These are phyloP conservation scores for Cirrhinus molitorella DNA, from an alignment of 2,797 vertebrate species.

Conservation along the genomic window DNA sequence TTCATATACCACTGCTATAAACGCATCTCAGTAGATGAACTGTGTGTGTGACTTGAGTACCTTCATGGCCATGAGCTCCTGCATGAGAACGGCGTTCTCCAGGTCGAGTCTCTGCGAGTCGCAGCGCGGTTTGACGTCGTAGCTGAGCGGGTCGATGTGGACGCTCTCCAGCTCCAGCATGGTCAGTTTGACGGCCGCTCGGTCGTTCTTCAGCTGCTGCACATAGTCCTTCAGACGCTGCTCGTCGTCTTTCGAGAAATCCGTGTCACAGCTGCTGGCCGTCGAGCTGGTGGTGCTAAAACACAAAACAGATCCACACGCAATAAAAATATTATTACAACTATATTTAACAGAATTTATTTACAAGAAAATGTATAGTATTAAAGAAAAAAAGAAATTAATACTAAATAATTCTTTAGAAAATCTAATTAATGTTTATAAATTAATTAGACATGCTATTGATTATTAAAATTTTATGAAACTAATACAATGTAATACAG, in stretches of 20 bases:
- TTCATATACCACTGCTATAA: too few relatives aligned
- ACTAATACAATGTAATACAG: too few relatives aligned
- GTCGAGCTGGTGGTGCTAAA: conserved; percentile 89
- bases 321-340: too few relatives aligned
- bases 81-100: conserved; percentile 90
- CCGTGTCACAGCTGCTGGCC: conserved; percentile 87
- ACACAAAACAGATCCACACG: too few relatives aligned
- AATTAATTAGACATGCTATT: too few relatives aligned
- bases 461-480: too few relatives aligned
- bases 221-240: conserved; percentile 88
- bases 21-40: not conserved
- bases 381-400: too few relatives aligned
- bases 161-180: conserved; percentile 89
- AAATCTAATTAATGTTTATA: too few relatives aligned
- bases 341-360: too few relatives aligned
- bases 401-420: too few relatives aligned
- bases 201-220: conserved; percentile 87
- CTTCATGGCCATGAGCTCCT: conserved; percentile 94
- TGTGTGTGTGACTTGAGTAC: conserved; percentile 64
- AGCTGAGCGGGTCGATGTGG: conserved; percentile 87
- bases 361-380: too few relatives aligned
- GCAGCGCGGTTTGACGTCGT: conserved; percentile 83
- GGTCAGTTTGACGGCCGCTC: conserved; percentile 87
- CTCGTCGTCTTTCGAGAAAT: conserved; percentile 89
- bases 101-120: conserved; percentile 87